Base-by-base conservation (phyloP, 2,888 invertebrate genomes). In the Siphonodentalium dalli region DNA sequence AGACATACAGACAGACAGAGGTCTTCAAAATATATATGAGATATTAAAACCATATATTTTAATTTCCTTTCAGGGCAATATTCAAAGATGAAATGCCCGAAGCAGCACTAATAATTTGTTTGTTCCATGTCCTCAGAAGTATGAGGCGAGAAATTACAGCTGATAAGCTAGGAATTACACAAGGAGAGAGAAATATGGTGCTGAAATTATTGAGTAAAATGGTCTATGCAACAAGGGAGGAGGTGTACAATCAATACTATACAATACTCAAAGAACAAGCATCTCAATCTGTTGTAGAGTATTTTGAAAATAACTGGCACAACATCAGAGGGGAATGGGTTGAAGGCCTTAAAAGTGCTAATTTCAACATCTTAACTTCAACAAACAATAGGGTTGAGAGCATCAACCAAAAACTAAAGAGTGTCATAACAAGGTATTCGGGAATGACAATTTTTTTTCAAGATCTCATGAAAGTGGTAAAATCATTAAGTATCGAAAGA, bases 111-210 rank as follows among this genome's bases (percentile, higher is more conserved):
- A n/a, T n/a, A n/a, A 62, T 62, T 15, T 62, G 56, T 31, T 39
- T 62, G 6, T 62, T 62, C 29, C 62, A 62, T 43, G 50, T 47
- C 1, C 21, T 62, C 40, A 21, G 45, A 13, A 61, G 38, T 11
- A 52, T 61, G 26, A 26, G 42, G 20, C 24, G 62, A 27, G 52
- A 63, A 31, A 41, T 63, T 2, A 48, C 52, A 7, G 43, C 44
- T 8, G 55, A 59, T 23, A 48, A 40, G 20, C 40, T 58, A 29
- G 48, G 40, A 4, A 45, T 39, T 29, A 31, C 27, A 15, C n/a
- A 18, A 3, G 58, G 39, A 15, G 29, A 61, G 28, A 47, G 44
- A 27, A 5, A 34, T 6, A 13, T 20, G n/a, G 26, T 29, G 11
- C 24, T 54, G 7, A 45, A 58, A 24, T 24, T 54, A 21, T 23